Evolutionary conservation across 1,140 invertebrate species (phyloP), one percentile per base, ranked within the genome.

Genomic region (Drosophila watanabei): DNA sequence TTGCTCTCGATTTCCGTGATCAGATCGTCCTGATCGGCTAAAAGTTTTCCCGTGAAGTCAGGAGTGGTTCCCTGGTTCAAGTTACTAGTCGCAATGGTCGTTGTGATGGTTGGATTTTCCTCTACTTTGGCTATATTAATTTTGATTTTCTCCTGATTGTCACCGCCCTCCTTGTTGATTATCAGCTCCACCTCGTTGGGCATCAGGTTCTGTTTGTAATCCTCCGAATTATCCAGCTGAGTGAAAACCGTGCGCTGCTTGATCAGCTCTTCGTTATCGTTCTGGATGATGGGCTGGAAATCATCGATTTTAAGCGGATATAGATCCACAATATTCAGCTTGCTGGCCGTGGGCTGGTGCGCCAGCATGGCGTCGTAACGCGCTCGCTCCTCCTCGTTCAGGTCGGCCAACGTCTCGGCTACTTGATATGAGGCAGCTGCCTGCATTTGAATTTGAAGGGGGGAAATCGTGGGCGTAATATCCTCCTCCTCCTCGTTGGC

Each of bases 1-100:
- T 91, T 92, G 52, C 87, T 82, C 63, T 93, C 92, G 28, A 92
- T 93, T 80, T 93, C 91, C 39, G 90, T 93, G 39, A 92, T 91
- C 30, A 92, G 68, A 69, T 85, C 91, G 78, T 93, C 92, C 46
- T 93, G 83, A 41, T 93, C 91, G 20, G 87, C 91, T 43, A 93
- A 56, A 28, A 93, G 60, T 73, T 92, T 89, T 2, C 88, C 83
- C 2, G 92, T 92, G 32, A 93, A 93, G 69, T 93, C 92, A 16
- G 72, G 63, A 6, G 84, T 71, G 24, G 61, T 70, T 20, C 41
- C 51, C 6, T 43, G 80, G 14, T 79, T 68, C 28, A 45, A 16
- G 33, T 39, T 49, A 7, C 49, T 58, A 24, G 72, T 32, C 16
- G 65, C 28, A 14, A 62, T 45, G n/a, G 45, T 64, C 18, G 66